Base-by-base conservation (phyloP, 2,113 vertebrate genomes). In the Sylvietta virens region DNA sequence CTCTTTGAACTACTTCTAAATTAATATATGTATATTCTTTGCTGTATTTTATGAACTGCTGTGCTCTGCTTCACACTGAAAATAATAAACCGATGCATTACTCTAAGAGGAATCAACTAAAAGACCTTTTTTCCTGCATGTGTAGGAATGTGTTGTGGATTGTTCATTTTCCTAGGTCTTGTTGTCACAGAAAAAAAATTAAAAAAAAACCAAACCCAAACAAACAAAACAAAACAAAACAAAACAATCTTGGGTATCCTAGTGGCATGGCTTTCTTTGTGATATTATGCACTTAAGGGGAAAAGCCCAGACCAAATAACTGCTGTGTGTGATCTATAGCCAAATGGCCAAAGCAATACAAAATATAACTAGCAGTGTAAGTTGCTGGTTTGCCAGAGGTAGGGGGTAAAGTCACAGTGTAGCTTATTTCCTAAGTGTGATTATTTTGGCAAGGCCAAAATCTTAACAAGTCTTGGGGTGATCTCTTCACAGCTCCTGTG, bases 181-280 rank as follows among this genome's bases (percentile, higher is more conserved):
- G 54, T 58, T 84, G 39, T 78, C 26, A 71, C 7, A 77, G 22
- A 37, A 86, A 13, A 65, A 1, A 3, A 1, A 35, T 3, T 14
- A 27, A 45, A 8, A 20, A 45, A 45, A 20, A 39, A 31, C 4
- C 7, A 27, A 60, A 35, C 27, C 22, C 45, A 33, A 15, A 24
- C 1, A 74, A 39, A 1, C 8, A 1, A 42, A 5, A 7, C 19
- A 3, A 16, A 37, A 30, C 50, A 30, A 23, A 65, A 12, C 7
- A 13, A 23, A 24, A 15, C 33, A 40, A 26, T 8, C 11, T 54
- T 62, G 76, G 54, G 18, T 22, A 24, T 82, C 33, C 61, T 76
- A 10, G 14, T 62, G 26, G 6, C 12, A 6, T 62, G 30, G 8
- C 20, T 76, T 15, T 61, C 20, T 66, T 62, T 91, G 35, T 39